These are phyloP conservation scores for Emmelina monodactyla DNA, from an alignment of 2,888 invertebrate species.

Conservation along the genomic window DNA sequence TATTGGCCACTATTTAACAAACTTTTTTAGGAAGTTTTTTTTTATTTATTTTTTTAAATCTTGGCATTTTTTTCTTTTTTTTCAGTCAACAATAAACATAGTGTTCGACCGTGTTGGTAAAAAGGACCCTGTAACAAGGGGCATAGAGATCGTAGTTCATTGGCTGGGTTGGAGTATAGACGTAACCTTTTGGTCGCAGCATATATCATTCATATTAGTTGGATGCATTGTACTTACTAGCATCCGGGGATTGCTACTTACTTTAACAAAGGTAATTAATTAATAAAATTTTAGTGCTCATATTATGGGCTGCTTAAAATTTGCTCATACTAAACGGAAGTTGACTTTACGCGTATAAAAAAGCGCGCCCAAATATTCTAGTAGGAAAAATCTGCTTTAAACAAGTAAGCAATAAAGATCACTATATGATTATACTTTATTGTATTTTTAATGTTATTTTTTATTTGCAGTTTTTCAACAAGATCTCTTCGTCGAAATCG, in stretches of 20 bases:
- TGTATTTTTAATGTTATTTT: background rate
- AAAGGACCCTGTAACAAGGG: slow-evolving; percentile 96
- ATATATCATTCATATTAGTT: slow-evolving; percentile 95
- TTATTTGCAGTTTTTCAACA: slow-evolving; percentile 91
- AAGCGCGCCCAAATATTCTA: too few relatives aligned
- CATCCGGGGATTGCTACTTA: slow-evolving; percentile 93
- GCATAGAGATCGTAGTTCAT: slow-evolving; percentile 95
- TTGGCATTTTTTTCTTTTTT: slow-evolving; percentile 19
- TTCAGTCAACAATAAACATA: slow-evolving; percentile 96
- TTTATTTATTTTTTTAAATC: slow-evolving; percentile 6
- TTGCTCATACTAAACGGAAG: too few relatives aligned
- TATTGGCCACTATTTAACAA: background rate
- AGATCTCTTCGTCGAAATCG: slow-evolving; percentile 97
- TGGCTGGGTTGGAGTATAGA: slow-evolving; percentile 97
- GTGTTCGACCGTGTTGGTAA: slow-evolving; percentile 98
- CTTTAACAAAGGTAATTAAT: slow-evolving; percentile 87
- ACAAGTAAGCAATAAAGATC: too few relatives aligned
- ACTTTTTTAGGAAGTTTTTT: slow-evolving; percentile 3
- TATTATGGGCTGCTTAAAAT: too few relatives aligned
- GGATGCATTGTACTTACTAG: slow-evolving; percentile 99
- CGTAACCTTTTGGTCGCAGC: slow-evolving; percentile 99
- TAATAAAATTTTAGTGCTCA: too few relatives aligned
- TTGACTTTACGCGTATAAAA: too few relatives aligned
- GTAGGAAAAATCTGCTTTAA: too few relatives aligned
- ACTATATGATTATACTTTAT: too few relatives aligned